Percentiles rank a stretch among this genome's conserved stretches.
These are phyloP conservation scores for Xylophagus ater DNA, from an alignment of 2,888 invertebrate species.

Conservation along the genomic window DNA sequence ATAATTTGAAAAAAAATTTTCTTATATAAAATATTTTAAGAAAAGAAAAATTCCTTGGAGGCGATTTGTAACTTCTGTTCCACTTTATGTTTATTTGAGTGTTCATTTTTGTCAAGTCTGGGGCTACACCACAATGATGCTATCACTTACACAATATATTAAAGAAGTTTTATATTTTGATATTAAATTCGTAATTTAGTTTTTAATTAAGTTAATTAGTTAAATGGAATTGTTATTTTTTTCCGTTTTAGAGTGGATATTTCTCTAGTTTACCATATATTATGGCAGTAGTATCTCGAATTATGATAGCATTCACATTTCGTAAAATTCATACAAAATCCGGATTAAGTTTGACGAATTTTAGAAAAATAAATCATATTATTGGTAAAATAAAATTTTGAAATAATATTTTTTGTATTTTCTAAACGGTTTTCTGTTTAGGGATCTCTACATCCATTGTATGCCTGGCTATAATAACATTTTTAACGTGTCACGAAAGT, in stretches of 20 bases:
- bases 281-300: conserved; percentile 26
- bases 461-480: conserved; percentile 27
- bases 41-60: conserved; percentile 39
- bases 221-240: not conserved
- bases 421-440: conserved; percentile 26
- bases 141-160: conserved; percentile 38
- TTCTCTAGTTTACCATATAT: conserved; percentile 27
- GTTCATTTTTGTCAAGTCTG: conserved; percentile 42
- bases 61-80: conserved; percentile 37
- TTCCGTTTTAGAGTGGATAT: conserved; percentile 26
- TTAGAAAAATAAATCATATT: conserved; percentile 25
- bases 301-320: conserved; percentile 23
- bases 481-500: conserved; percentile 30
- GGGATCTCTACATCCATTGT: too few species aligned
- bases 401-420: not conserved
- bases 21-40: too few species aligned
- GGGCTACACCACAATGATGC: conserved; percentile 34
- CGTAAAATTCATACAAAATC: conserved; percentile 21
- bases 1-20: too few species aligned
- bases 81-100: conserved; percentile 40
- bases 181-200: conserved; percentile 31
- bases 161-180: conserved; percentile 39
- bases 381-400: conserved; percentile 13
- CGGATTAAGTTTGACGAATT: conserved; percentile 20
- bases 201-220: not conserved